A percentile compares a stretch with the other conserved stretches of the same genome.
Conservation (phyloP, 2,888 invertebrate genomes). For the Leptothorax acervorum region DNA sequence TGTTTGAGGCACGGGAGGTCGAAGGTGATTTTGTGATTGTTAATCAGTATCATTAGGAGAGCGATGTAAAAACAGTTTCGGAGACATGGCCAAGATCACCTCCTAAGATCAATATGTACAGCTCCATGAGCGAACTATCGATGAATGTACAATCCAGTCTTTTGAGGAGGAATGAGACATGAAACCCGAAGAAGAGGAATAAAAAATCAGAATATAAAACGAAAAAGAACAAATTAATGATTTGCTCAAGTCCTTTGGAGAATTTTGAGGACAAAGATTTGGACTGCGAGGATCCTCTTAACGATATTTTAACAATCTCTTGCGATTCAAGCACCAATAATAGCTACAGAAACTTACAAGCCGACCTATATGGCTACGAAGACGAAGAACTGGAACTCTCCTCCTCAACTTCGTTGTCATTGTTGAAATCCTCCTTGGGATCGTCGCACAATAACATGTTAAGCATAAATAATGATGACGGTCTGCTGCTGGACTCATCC, state of each 20-base stretch:
- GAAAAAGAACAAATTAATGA: not conserved
- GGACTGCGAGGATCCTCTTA: not conserved
- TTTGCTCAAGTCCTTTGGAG: constrained; percentile 25
- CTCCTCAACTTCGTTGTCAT: not conserved
- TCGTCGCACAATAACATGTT: constrained; percentile 27
- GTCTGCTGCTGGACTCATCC: not conserved
- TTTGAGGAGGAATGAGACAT: not conserved
- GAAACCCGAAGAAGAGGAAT: not conserved
- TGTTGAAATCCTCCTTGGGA: not conserved
- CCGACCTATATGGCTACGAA: not conserved
- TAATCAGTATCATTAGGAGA: constrained; percentile 13
- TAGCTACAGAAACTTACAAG: constrained; percentile 32
- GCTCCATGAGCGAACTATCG: not conserved
- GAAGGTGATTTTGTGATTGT: not conserved
- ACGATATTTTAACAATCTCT: constrained; percentile 11
- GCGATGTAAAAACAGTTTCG: not conserved
- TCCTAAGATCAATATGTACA: constrained; percentile 16
- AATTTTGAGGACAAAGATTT: not conserved
- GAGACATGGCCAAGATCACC: not conserved
- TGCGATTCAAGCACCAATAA: constrained; percentile 19
- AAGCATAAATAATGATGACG: not conserved
- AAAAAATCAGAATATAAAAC: not conserved
- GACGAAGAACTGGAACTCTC: not conserved
- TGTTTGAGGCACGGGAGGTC: not conserved
- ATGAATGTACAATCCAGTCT: not conserved